Evolutionary conservation across 1,140 invertebrate genomes (phyloP), one percentile per base, ranked within the genome.

Genomic region (Cardiocondyla obscurior): DNA sequence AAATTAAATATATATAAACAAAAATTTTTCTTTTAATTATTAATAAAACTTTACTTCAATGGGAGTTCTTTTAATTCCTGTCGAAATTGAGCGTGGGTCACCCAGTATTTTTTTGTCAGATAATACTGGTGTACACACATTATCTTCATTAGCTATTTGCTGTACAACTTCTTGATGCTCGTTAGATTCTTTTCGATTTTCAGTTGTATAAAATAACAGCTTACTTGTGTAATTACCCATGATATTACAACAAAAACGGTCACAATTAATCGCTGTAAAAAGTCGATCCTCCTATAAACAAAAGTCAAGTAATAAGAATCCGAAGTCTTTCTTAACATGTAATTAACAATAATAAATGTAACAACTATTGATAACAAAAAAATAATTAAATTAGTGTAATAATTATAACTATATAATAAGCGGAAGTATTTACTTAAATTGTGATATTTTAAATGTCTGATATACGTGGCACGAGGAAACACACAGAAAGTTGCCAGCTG

Each of bases 21-120:
- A 22, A 69, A 64, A 51, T 8, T 16, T 39, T 64, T 70, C 74
- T 7, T 10, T 60, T 12, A 69, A 65, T 22, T 33, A 39, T 55
- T 46, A 55, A 3, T 25, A 36, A 10, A 16, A 77, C 72, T 58
- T 82, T 89, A 92, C 92, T 84, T 92, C 87, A 44, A 93, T 92
- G 12, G 92, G 92, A 12, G 92, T 93, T 46, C 92, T 88, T 19
- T n/a, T n/a, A 69, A 93, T 92, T 58, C 89, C 92, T 53, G 76
- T 7, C 44, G 90, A 87, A 19, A 85, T 81, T 44, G 92, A 93
- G 82, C 92, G 90, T 4, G 92, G 92, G 88, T 93, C 92, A 30
- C 67, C 42, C 8, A 77, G 12, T 0, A 90, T 30, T 55, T 67
- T 86, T 88, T 81, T 89, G 28, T 83, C 72, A 33, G 69, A 70